These are phyloP conservation scores for Cossypha polioptera DNA, from an alignment of 2,797 vertebrate genomes.

Conservation along the genomic window DNA sequence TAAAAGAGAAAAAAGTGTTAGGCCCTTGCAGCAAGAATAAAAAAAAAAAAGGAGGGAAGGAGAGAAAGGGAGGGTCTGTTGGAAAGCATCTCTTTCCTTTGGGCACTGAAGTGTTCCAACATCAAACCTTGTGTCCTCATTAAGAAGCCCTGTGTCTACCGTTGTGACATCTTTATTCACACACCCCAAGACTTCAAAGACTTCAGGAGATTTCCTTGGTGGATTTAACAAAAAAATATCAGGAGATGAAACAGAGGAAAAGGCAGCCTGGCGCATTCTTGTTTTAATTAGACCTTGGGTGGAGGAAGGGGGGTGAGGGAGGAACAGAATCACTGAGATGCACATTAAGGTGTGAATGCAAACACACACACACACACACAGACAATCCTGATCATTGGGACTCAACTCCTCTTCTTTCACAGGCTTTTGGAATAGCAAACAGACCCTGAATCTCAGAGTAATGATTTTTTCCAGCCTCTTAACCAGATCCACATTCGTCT, in stretches of 20 bases:
- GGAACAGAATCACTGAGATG: neutral
- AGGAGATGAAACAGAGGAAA: slow-evolving; percentile 69
- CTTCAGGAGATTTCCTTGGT: slow-evolving; percentile 79
- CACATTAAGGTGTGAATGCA: slow-evolving; percentile 31
- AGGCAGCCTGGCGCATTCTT: slow-evolving; percentile 61
- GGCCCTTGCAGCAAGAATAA: slow-evolving; percentile 7
- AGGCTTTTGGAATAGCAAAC: slow-evolving; percentile 23
- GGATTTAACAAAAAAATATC: slow-evolving; percentile 78
- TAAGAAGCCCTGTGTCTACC: slow-evolving; percentile 73
- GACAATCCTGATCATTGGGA: neutral
- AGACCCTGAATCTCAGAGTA: neutral
- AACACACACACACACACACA: neutral
- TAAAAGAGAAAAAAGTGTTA: neutral
- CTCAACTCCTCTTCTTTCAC: neutral
- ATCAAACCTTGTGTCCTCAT: slow-evolving; percentile 80
- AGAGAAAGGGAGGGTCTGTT: neutral
- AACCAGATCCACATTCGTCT: neutral
- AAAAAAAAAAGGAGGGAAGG: neutral
- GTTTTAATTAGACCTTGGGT: slow-evolving; percentile 72
- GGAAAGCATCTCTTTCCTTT: slow-evolving; percentile 65
- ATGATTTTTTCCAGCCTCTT: neutral
- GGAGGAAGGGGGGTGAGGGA: slow-evolving; percentile 37
- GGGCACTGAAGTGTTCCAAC: slow-evolving; percentile 63
- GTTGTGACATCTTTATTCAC: slow-evolving; percentile 80
- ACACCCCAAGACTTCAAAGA: slow-evolving; percentile 80